Conservation (phyloP, 2,888 invertebrate species). For the Caenorhabditis sinica region DNA sequence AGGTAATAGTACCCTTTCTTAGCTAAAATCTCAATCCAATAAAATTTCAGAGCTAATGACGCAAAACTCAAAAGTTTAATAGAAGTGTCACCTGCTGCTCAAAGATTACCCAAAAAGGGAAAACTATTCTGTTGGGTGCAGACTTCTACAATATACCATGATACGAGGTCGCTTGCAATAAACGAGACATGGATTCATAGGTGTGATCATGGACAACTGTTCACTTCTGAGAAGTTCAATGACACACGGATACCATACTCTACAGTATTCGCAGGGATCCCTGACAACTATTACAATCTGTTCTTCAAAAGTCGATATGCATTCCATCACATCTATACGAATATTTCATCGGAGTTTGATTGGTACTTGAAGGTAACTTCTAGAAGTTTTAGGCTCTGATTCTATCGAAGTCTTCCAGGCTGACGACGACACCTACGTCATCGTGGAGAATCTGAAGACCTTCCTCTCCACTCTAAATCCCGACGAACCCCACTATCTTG, state of each 20-base stretch:
- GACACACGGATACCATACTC: conserved; percentile 73
- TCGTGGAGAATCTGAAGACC: conserved; percentile 73
- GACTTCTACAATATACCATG: conserved; percentile 67
- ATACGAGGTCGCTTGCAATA: conserved; percentile 68
- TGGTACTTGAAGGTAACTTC: conserved; percentile 77
- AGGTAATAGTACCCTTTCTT: conserved; percentile 5
- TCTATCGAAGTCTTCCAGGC: conserved; percentile 64
- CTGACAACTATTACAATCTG: conserved; percentile 72
- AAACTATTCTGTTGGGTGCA: conserved; percentile 71
- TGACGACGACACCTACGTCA: conserved; percentile 79
- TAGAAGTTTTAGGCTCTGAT: background rate
- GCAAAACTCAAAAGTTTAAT: conserved; percentile 35
- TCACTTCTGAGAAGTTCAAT: conserved; percentile 70
- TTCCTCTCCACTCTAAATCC: conserved; percentile 72
- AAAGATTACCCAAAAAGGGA: conserved; percentile 66
- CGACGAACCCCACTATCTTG: conserved; percentile 72
- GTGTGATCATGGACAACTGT: conserved; percentile 78
- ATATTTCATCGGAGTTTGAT: conserved; percentile 74
- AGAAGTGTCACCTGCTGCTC: conserved; percentile 63
- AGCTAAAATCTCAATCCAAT: background rate
- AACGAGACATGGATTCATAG: conserved; percentile 77
- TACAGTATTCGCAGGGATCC: conserved; percentile 75
- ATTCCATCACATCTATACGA: conserved; percentile 71
- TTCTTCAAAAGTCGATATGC: conserved; percentile 77
- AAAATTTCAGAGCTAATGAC: conserved; percentile 44